Base-by-base conservation (phyloP, 1,140 invertebrate species). In the Papilio aristodemus region DNA sequence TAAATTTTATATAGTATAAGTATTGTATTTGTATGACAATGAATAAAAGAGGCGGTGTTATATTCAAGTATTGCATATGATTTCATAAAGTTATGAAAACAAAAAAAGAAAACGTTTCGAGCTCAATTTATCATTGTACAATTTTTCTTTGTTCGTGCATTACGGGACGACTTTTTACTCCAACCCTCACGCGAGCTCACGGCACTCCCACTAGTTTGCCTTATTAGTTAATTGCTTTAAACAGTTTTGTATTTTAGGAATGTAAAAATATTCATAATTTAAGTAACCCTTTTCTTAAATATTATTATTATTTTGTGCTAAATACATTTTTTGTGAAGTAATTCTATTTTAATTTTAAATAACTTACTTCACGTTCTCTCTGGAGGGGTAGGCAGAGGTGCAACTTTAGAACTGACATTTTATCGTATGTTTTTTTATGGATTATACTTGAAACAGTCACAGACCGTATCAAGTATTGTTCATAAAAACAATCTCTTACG, bases 201-300 rank as follows among this genome's bases (percentile, higher is more conserved):
- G 43, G 9, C 46, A 22, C 46, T 54, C 46, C 46, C 46, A 32
- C 2, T 50, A 22, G 8, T 54, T 1, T 25, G 22, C 46, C 19
- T 54, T 54, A 54, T 54, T 54, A 54, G 46, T 54, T 54, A 54
- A 54, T 54, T 54, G 46, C 46, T 54, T 54, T 25, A 54, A 54
- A 54, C 46, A 54, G 46, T 54, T 54, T 54, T 54, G 46, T 22
- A 54, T 22, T 54, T 54, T 54, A 54, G 46, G 11, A 54, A 8
- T 54, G 46, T 22, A 50, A 46, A 46, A 46, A 50, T 10, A 3
- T 43, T 43, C 17, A 54, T 54, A 11, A 54, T 54, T 54, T 25
- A 22, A 11, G 9, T 54, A 22, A 54, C 46, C 46, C 46, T 54
- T 54, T 54, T 54, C 8, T 22, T 4, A n/a, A n/a, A n/a, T n/a